phyloP scores from a whole-genome alignment of 2,888 invertebrate genomes.

The Acanthosoma haemorrhoidale region DNA sequence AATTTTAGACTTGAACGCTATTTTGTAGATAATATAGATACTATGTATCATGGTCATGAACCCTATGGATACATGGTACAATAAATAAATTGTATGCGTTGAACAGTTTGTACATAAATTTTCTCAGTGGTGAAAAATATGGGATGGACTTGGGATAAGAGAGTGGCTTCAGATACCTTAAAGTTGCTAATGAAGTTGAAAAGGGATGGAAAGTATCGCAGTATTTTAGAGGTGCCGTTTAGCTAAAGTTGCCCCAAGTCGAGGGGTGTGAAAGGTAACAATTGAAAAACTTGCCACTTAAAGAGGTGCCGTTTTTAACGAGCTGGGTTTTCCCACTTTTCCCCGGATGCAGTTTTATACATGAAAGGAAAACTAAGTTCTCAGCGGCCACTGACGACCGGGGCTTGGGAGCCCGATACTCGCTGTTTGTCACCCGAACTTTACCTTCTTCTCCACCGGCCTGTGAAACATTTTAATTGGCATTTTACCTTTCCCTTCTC shows the following conservation, averaged over 20 bases:
- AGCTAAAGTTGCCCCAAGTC: not conserved
- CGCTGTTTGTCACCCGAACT: not conserved
- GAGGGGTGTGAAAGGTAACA: not conserved
- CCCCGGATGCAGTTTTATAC: not conserved
- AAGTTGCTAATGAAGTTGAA: too few relatives aligned
- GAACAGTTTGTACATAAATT: too few relatives aligned
- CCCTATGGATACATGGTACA: too few relatives aligned
- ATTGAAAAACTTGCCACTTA: not conserved
- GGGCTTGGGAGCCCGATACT: too few relatives aligned
- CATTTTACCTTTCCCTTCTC: not conserved
- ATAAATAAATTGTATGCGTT: too few relatives aligned
- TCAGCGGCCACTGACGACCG: not conserved
- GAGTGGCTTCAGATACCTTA: too few relatives aligned
- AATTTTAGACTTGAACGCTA: too few relatives aligned
- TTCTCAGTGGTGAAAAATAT: too few relatives aligned
- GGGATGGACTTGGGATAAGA: too few relatives aligned
- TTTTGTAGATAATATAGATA: too few relatives aligned
- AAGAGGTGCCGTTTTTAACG: not conserved
- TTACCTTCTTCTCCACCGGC: not conserved
- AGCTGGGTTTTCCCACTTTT: too few relatives aligned
- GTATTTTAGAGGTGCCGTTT: not conserved
- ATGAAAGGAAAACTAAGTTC: not conserved
- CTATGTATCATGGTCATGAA: too few relatives aligned
- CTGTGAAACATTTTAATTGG: not conserved
- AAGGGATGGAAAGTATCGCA: not conserved